Percentiles rank a stretch among this genome's conserved stretches.
Evolutionary conservation across 2,888 invertebrate species (phyloP).

Genomic region (Lithophane ornitopus): DNA sequence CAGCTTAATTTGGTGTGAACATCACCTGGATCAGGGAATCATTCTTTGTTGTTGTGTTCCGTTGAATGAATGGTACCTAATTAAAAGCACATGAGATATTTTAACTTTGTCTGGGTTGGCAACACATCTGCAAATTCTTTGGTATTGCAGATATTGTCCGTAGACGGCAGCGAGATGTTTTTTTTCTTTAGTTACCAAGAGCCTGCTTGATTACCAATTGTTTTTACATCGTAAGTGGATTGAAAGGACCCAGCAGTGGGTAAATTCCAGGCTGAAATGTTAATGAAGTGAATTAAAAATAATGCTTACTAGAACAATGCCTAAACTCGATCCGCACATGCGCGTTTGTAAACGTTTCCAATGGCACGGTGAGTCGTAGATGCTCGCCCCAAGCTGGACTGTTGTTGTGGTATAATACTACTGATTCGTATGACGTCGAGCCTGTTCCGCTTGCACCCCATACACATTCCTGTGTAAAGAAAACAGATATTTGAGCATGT

Average conservation of each 20-base stretch:
- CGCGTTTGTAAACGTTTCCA: slow-evolving; percentile 97
- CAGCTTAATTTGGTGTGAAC: neutral
- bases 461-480: slow-evolving; percentile 92
- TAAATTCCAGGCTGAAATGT: neutral
- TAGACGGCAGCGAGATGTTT: neutral
- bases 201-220: neutral
- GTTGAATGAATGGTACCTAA: neutral
- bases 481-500: neutral
- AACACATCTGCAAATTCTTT: neutral
- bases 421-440: slow-evolving; percentile 94
- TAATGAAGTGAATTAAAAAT: neutral
- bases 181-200: neutral
- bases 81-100: neutral
- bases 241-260: neutral
- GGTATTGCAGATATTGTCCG: neutral
- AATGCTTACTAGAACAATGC: slow-evolving; percentile 96
- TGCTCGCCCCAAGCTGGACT: slow-evolving; percentile 98
- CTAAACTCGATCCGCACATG: slow-evolving; percentile 97
- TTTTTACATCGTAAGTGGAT: neutral
- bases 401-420: slow-evolving; percentile 98
- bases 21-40: neutral
- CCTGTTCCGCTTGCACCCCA: slow-evolving; percentile 97
- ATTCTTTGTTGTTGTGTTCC: neutral
- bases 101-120: neutral
- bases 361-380: slow-evolving; percentile 96